Conservation (phyloP, 1,140 invertebrate species). For the Drosophila asahinai region DNA sequence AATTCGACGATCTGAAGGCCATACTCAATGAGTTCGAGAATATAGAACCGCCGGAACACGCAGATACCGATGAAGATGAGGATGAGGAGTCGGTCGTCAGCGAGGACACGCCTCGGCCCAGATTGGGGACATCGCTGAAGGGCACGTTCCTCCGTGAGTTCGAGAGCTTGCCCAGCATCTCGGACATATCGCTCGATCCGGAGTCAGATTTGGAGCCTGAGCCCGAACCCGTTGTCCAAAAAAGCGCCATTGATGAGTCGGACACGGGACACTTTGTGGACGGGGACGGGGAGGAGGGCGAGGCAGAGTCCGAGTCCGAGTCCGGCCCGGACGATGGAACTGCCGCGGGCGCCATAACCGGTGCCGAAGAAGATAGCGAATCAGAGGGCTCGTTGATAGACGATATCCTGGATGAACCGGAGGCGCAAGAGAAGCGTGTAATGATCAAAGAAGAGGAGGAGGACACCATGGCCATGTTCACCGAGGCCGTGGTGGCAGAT, state of each 20-base stretch:
- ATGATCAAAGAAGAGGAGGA: conserved; percentile 11
- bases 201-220: background rate
- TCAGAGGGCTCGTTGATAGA: conserved; percentile 1
- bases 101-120: conserved; percentile 5
- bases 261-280: background rate
- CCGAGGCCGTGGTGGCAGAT: background rate
- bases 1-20: conserved; percentile 9
- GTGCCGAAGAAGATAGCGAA: conserved; percentile 13
- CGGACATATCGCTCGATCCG: conserved; percentile 26
- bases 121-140: conserved; percentile 4
- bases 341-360: background rate
- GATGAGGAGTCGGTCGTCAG: conserved; percentile 1
- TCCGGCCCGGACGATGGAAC: background rate
- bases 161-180: conserved; percentile 32
- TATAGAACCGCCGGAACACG: background rate
- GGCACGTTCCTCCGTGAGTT: conserved; percentile 20
- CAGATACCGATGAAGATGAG: background rate
- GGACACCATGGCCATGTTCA: conserved; percentile 43
- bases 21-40: background rate
- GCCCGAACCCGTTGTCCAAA: background rate
- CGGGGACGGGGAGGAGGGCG: background rate
- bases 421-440: background rate
- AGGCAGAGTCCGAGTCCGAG: conserved; percentile 10
- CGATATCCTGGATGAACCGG: conserved; percentile 12
- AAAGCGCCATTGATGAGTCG: background rate